Base-by-base conservation (phyloP, 2,113 vertebrate genomes). In the Sigmodon hispidus region DNA sequence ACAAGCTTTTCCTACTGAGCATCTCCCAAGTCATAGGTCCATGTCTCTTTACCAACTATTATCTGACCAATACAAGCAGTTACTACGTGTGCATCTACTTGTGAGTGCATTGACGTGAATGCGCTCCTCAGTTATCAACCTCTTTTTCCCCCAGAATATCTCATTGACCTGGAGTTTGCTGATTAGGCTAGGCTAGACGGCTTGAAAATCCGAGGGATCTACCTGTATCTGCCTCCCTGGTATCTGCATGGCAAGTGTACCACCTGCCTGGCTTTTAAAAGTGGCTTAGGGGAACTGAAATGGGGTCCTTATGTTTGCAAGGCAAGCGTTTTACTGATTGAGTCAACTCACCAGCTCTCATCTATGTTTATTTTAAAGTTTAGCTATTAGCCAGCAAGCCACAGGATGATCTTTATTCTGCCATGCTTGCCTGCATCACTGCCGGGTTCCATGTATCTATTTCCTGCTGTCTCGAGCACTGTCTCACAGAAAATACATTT, bases 401-500 rank as follows among this genome's bases (percentile, higher is more conserved):
- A 61, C 4, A 2, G 63, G 43, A 50, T 65, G 7, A 59, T 43
- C 61, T 93, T 59, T 40, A 31, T 57, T 73, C 29, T 48, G 55
- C 57, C 43, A 8, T 77, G 40, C 4, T 86, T 80, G 34, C 17
- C 79, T 61, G 15, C 12, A 63, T 7, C 16, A 13, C 45, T 40
- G 5, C 76, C 57, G 1, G 1, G 73, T 65, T 89, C 57, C 55
- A 6, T 59, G 52, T 36, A 36, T 36, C 52, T 52, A 29, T n/a
- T 85, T 75, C 45, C 55, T 43, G 8, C n/a, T 4, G 11, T 43
- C 11, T 34, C 50, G 26, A 75, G 55, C 8, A 45, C 2, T 69
- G 7, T 72, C 81, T 95, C 69, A 45, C 4, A 92, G 79, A 67
- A 95, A 86, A 95, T 52, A 72, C 63, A 69, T 59, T 88, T 0